These are phyloP conservation scores for Serranus cabrilla DNA, from an alignment of 2,797 vertebrate species.

Conservation along the genomic window DNA sequence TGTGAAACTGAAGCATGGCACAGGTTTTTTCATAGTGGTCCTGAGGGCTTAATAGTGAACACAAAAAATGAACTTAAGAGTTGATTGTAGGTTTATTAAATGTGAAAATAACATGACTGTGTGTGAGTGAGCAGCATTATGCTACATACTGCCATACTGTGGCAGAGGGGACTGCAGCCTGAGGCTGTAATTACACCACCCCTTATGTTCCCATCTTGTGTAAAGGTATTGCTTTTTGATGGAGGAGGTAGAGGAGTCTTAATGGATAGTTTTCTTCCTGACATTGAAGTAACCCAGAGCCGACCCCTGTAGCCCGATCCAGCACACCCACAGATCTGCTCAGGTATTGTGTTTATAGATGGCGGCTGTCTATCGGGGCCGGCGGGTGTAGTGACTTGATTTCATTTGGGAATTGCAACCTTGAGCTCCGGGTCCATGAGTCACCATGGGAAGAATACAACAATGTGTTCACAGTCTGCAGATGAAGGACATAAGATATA, in stretches of 20 bases:
- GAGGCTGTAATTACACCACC: constrained; percentile 25
- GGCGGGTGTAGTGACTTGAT: constrained; percentile 15
- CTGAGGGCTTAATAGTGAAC: background rate
- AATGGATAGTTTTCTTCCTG: constrained; percentile 32
- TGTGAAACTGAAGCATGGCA: background rate
- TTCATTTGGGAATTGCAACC: constrained; percentile 40
- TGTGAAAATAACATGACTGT: background rate
- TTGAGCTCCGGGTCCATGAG: constrained; percentile 7
- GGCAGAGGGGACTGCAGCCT: constrained; percentile 3
- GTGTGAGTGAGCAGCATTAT: background rate
- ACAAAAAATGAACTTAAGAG: too few relatives aligned
- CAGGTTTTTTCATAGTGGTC: too few relatives aligned
- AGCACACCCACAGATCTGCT: constrained; percentile 7
- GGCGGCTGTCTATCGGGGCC: constrained; percentile 17
- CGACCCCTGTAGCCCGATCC: constrained; percentile 26
- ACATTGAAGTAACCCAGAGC: constrained; percentile 20
- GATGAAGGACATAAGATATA: constrained; percentile 38
- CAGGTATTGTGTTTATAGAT: constrained; percentile 39
- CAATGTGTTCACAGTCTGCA: constrained; percentile 22
- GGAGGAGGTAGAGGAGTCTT: constrained; percentile 26
- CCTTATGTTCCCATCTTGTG: constrained; percentile 36
- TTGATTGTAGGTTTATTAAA: background rate
- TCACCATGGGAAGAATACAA: constrained; percentile 10
- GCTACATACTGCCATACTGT: constrained; percentile 3
- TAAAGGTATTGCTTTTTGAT: constrained; percentile 55